These are phyloP conservation scores for Lasioglossum villosulum DNA, from an alignment of 2,888 invertebrate genomes.

Conservation along the genomic window DNA sequence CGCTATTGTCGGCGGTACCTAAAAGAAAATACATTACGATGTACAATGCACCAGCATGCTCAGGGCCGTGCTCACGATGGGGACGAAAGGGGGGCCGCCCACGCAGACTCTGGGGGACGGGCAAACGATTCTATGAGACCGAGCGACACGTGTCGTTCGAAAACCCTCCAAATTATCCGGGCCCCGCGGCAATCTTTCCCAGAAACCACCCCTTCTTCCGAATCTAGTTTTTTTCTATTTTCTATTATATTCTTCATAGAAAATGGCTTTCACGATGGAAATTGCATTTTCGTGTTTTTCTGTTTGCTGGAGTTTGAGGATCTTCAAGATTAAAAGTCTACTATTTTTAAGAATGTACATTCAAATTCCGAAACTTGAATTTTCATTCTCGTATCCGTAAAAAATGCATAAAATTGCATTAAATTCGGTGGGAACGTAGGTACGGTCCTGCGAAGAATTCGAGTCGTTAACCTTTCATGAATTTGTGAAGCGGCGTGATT, in stretches of 20 bases:
- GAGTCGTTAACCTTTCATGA: constrained; percentile 44
- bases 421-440: background rate
- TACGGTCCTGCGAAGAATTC: constrained; percentile 43
- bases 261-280: no score
- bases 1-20: constrained; percentile 83
- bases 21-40: constrained; percentile 76
- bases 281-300: no score
- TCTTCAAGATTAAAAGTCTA: no score
- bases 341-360: no score
- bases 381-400: no score
- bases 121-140: constrained; percentile 24
- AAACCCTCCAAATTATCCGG: constrained; percentile 42
- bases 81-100: constrained; percentile 57
- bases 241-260: no score
- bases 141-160: constrained; percentile 55
- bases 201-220: background rate
- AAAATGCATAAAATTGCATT: background rate
- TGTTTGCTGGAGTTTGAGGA: no score
- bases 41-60: constrained; percentile 73
- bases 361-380: no score
- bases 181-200: constrained; percentile 10
- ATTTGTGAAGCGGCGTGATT: background rate
- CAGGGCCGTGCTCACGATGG: constrained; percentile 63
- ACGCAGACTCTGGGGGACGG: constrained; percentile 40
- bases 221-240: no score